Percentiles rank a stretch among this genome's conserved stretches.
phyloP scores from a whole-genome alignment of 1,140 invertebrate species.

The Heliconius eleuchia region DNA sequence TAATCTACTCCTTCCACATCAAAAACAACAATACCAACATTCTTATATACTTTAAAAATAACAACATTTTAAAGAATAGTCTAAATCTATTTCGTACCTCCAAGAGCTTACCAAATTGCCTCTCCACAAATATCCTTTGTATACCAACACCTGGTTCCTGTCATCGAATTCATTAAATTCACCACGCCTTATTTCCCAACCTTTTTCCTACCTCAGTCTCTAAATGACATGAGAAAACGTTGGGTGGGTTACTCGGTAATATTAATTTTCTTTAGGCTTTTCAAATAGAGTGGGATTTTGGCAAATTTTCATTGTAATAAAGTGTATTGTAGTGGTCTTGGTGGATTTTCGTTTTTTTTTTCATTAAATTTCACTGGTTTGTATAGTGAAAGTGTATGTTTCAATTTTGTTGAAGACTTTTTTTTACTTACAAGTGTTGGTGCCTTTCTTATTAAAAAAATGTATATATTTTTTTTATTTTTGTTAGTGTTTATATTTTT shows the following conservation, averaged over 20 bases:
- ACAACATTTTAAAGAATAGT: constrained; percentile 1
- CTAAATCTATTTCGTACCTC: not conserved
- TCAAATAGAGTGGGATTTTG: not conserved
- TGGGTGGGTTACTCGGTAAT: constrained; percentile 17
- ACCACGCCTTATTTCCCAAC: constrained; percentile 23
- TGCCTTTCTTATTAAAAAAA: too few species aligned
- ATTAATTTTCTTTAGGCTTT: constrained; percentile 21
- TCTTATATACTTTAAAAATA: not conserved
- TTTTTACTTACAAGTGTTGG: too few species aligned
- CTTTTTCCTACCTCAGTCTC: constrained; percentile 21
- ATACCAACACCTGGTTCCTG: constrained; percentile 33
- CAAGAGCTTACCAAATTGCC: constrained; percentile 28
- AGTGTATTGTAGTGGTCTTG: not conserved
- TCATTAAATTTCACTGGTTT: not conserved
- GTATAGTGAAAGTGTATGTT: not conserved
- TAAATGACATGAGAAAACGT: constrained; percentile 30
- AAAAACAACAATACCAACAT: too few species aligned
- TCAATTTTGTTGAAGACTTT: too few species aligned
- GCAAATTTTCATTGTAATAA: constrained; percentile 2
- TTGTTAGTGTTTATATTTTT: not conserved
- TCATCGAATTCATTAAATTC: constrained; percentile 42
- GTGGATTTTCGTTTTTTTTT: not conserved
- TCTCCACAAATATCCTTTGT: constrained; percentile 30
- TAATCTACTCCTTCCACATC: too few species aligned
- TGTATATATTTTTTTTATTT: not conserved